Conservation (phyloP, 2,888 invertebrate species). For the Andrena haemorrhoa region DNA sequence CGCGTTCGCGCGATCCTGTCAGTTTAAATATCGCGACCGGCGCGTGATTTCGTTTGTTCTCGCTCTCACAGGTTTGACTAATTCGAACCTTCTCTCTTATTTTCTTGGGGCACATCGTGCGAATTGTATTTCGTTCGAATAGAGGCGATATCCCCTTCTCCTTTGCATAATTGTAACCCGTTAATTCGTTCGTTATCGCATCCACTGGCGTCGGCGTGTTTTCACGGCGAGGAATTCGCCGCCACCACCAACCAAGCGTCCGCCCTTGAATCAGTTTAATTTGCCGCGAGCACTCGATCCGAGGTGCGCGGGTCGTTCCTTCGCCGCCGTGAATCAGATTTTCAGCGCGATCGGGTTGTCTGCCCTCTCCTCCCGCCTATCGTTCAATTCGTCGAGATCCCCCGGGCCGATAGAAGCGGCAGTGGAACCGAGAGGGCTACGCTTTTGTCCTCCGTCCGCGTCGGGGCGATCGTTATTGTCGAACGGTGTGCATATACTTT, state of each 20-base stretch:
- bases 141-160: no score
- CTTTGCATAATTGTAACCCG: no score
- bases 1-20: not conserved
- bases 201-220: no score
- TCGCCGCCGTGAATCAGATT: conserved; percentile 37
- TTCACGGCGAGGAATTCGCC: no score
- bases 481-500: conserved; percentile 44
- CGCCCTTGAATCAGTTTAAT: conserved; percentile 15
- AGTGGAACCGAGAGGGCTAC: conserved; percentile 8
- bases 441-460: conserved; percentile 21
- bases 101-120: no score
- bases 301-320: conserved; percentile 15
- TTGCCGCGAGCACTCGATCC: conserved; percentile 2
- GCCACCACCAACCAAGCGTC: not conserved
- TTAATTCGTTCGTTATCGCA: no score
- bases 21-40: not conserved
- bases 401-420: conserved; percentile 47
- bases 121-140: no score
- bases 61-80: not conserved
- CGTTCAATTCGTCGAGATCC: conserved; percentile 54
- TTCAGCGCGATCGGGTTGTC: conserved; percentile 38
- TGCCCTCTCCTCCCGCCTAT: conserved; percentile 17
- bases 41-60: not conserved
- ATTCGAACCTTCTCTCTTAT: no score
- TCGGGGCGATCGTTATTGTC: conserved; percentile 54